Percentiles rank a stretch among this genome's conserved stretches.
Conservation (phyloP, 2,797 vertebrate species). For the Sebastolobus altivelis region DNA sequence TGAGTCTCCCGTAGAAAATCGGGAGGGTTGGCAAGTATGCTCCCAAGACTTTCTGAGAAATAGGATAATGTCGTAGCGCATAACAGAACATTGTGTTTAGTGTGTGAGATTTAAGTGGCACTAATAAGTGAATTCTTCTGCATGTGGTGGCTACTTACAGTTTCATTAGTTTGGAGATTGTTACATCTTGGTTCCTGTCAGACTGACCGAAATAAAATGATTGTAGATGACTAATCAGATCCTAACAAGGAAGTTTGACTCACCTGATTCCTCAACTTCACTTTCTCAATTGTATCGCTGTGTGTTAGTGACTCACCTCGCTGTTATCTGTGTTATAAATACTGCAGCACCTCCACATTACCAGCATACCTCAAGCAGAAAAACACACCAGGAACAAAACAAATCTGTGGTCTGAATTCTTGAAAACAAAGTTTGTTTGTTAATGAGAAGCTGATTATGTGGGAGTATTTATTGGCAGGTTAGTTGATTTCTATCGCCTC, state of each 20-base stretch:
- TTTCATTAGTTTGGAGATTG: neutral
- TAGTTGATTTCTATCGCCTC: constrained; percentile 26
- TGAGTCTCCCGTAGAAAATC: too few relatives aligned
- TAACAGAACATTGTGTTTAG: constrained; percentile 6
- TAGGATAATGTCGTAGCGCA: constrained; percentile 12
- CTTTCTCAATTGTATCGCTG: neutral
- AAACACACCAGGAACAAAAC: neutral
- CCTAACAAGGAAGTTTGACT: constrained; percentile 33
- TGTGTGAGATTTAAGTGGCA: constrained; percentile 44
- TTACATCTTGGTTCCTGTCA: constrained; percentile 29
- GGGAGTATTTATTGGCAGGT: constrained; percentile 47
- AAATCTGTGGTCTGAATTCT: constrained; percentile 16
- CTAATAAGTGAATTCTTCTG: constrained; percentile 51
- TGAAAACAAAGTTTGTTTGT: constrained; percentile 60
- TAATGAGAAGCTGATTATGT: constrained; percentile 66
- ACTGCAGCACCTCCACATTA: constrained; percentile 25
- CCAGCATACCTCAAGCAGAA: constrained; percentile 26
- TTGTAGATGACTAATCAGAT: constrained; percentile 48
- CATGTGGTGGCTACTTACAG: constrained; percentile 20
- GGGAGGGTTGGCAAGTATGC: neutral
- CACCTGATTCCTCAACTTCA: constrained; percentile 15
- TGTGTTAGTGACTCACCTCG: constrained; percentile 17
- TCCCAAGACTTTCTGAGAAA: constrained; percentile 36
- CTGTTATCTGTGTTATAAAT: constrained; percentile 16
- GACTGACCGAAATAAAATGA: neutral